Evolutionary conservation across 2,113 vertebrate species (phyloP).

Genomic region (Crotophaga sulcirostris): DNA sequence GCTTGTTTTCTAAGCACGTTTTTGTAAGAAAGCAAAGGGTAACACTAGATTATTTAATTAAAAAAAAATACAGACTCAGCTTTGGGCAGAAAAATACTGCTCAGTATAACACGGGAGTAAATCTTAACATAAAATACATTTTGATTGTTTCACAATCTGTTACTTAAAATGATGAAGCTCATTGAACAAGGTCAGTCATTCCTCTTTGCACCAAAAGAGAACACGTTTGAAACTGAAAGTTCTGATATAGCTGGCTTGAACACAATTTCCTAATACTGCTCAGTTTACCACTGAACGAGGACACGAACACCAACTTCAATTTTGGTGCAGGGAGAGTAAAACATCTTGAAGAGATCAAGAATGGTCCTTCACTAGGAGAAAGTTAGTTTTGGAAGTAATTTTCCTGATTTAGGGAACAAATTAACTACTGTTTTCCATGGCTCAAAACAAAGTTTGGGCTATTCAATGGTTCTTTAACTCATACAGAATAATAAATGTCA

Average conservation of each 20-base stretch:
- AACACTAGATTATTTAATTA: background rate
- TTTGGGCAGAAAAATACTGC: background rate
- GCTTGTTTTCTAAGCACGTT: background rate
- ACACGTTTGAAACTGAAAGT: background rate
- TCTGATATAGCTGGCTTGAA: background rate
- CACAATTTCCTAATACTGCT: background rate
- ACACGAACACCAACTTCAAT: background rate
- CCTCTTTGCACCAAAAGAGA: background rate
- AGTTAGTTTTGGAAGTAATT: background rate
- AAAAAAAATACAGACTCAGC: background rate
- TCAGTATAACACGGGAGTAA: background rate
- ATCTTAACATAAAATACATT: background rate
- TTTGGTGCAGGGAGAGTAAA: background rate
- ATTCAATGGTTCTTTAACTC: background rate
- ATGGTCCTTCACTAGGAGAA: background rate
- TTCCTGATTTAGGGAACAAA: background rate
- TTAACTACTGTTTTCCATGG: background rate
- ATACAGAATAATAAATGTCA: background rate
- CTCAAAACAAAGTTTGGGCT: background rate
- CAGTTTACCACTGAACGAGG: background rate
- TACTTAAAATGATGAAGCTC: background rate
- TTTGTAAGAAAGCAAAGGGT: background rate
- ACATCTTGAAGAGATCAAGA: background rate
- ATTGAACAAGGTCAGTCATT: background rate
- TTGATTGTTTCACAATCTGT: background rate